phyloP scores from a whole-genome alignment of 2,113 vertebrate genomes.

The Pollimyrus isidori region DNA sequence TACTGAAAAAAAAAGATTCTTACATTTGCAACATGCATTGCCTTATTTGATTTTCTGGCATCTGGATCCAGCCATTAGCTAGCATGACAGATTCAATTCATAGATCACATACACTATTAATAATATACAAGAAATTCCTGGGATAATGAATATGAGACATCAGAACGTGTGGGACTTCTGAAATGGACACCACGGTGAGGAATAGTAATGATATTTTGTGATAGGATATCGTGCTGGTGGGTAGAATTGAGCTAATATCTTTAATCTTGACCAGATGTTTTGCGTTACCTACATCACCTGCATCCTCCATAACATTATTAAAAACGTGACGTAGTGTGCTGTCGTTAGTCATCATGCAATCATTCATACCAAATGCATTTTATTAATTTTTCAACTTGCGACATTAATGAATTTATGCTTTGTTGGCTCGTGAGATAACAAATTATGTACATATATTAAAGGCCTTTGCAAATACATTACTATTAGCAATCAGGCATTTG shows the following conservation, averaged over 20 bases:
- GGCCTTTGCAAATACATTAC: slow-evolving; percentile 37
- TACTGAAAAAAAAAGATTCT: not conserved
- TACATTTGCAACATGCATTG: not conserved
- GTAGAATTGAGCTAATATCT: not conserved
- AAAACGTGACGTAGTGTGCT: not conserved
- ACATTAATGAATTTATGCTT: not conserved
- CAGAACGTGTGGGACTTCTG: not conserved
- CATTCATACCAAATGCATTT: not conserved
- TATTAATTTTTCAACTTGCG: not conserved
- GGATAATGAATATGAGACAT: not conserved
- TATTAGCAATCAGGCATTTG: slow-evolving; percentile 29
- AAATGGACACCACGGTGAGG: not conserved
- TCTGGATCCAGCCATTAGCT: not conserved
- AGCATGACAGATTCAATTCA: not conserved
- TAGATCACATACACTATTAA: not conserved
- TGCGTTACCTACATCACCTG: not conserved
- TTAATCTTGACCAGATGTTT: not conserved
- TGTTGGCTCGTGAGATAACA: slow-evolving; percentile 1
- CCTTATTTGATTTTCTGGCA: not conserved
- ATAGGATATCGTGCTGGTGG: not conserved
- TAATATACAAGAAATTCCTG: not conserved
- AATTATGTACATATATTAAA: slow-evolving; percentile 28
- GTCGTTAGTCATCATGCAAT: not conserved
- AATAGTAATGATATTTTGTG: not conserved
- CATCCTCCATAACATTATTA: not conserved